Evolutionary conservation across 2,113 vertebrate genomes (phyloP).

Genomic region (Caloenas nicobarica): DNA sequence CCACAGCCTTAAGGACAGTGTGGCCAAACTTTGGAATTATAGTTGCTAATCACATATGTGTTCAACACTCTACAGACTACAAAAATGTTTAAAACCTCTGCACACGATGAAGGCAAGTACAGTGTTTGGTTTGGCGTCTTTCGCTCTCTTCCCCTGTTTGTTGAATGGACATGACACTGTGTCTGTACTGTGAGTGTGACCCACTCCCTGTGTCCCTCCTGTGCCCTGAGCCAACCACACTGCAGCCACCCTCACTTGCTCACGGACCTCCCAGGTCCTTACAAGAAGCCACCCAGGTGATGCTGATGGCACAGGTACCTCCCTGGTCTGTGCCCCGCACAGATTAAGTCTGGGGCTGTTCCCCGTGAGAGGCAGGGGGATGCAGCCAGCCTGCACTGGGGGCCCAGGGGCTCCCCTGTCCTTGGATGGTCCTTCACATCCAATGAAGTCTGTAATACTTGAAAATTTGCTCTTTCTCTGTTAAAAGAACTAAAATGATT

Average conservation of each 20-base stretch:
- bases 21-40: background rate
- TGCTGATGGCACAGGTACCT: background rate
- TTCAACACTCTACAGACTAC: background rate
- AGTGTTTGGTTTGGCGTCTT: background rate
- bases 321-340: accelerated
- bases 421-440: background rate
- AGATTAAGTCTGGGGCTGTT: background rate
- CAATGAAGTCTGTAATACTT: background rate
- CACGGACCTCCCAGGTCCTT: background rate
- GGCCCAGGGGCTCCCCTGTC: background rate
- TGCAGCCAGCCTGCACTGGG: background rate
- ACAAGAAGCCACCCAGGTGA: background rate
- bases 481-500: background rate
- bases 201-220: background rate
- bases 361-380: background rate
- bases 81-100: background rate
- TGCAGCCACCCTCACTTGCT: background rate
- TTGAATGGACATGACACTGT: no score
- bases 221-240: no score
- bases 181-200: background rate
- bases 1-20: background rate
- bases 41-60: background rate
- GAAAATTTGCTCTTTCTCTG: background rate
- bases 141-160: background rate
- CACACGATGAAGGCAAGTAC: background rate